A percentile compares a stretch with the other conserved stretches of the same genome.
Evolutionary conservation across 2,797 vertebrate genomes (phyloP).

Genomic region (Todus mexicanus): DNA sequence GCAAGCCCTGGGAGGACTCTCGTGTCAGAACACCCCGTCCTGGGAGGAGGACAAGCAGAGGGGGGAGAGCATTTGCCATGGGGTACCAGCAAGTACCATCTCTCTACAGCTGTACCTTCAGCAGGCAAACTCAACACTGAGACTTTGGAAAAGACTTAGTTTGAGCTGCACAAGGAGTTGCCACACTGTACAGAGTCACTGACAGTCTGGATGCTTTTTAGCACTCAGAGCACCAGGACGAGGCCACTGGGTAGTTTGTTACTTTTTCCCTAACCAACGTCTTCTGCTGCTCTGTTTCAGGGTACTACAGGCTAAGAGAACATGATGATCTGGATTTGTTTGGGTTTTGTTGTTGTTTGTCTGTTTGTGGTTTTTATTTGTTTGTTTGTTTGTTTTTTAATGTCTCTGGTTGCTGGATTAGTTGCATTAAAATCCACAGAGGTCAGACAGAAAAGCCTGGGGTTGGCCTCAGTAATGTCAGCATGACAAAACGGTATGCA

Average conservation of each 20-base stretch:
- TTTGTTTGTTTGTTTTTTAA: background rate
- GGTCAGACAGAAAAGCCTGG: background rate
- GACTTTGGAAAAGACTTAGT: background rate
- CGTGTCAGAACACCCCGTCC: constrained; percentile 32
- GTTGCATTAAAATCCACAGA: background rate
- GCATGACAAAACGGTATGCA: background rate
- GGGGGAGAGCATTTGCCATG: background rate
- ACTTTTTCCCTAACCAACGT: background rate
- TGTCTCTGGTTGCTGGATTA: background rate
- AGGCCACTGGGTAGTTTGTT: background rate
- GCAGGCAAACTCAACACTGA: background rate
- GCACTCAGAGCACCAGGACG: background rate
- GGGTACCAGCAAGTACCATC: background rate
- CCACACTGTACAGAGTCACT: background rate
- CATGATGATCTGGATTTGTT: background rate
- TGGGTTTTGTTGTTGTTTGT: background rate
- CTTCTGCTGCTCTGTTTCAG: background rate
- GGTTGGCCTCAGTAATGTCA: background rate
- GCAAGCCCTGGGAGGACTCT: constrained; percentile 49
- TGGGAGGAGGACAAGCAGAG: background rate
- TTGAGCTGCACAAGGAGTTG: background rate
- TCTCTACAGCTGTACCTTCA: background rate
- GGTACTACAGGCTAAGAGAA: background rate
- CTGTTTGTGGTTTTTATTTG: background rate
- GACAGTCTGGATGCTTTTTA: background rate